Percentiles rank a stretch among this genome's conserved stretches.
These are phyloP conservation scores for Paramuricea clavata DNA, from an alignment of 92 coral and sea anemone genomes.

Conservation along the genomic window DNA sequence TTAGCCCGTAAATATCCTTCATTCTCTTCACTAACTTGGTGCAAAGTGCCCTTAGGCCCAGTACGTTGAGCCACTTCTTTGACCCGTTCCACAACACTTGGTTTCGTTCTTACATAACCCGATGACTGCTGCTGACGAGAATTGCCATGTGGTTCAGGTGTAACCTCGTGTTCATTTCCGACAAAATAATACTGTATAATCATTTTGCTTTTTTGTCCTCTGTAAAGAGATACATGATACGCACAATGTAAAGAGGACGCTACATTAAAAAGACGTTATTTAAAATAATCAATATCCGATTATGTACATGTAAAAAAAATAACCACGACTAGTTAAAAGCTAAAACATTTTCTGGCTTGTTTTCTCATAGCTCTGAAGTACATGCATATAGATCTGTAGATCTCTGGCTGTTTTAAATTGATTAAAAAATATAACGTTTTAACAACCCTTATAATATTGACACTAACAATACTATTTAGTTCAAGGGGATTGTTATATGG, in stretches of 20 bases:
- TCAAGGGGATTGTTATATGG: too few relatives aligned
- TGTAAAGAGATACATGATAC: not conserved
- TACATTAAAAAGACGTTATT: not conserved
- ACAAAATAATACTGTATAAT: not conserved
- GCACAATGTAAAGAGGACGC: not conserved
- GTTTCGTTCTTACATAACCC: slow-evolving; percentile 43
- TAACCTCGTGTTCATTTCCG: slow-evolving; percentile 13
- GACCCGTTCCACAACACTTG: slow-evolving; percentile 35
- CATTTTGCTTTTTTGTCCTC: not conserved
- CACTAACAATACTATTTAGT: too few relatives aligned
- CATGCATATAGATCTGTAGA: too few relatives aligned
- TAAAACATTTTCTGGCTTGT: too few relatives aligned
- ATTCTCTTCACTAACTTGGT: slow-evolving; percentile 53
- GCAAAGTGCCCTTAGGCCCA: slow-evolving; percentile 57
- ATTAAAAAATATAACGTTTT: too few relatives aligned
- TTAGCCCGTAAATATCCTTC: slow-evolving; percentile 58
- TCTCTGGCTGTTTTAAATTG: too few relatives aligned
- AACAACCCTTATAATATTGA: too few relatives aligned
- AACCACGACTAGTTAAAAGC: not conserved
- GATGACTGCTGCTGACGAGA: not conserved
- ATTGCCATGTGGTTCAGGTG: slow-evolving; percentile 28
- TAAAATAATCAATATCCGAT: too few relatives aligned
- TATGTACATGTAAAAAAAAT: too few relatives aligned
- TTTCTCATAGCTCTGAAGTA: too few relatives aligned
- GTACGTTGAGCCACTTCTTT: not conserved